Evolutionary conservation across 2,797 vertebrate species (phyloP).

Genomic region (Acanthopagrus latus): DNA sequence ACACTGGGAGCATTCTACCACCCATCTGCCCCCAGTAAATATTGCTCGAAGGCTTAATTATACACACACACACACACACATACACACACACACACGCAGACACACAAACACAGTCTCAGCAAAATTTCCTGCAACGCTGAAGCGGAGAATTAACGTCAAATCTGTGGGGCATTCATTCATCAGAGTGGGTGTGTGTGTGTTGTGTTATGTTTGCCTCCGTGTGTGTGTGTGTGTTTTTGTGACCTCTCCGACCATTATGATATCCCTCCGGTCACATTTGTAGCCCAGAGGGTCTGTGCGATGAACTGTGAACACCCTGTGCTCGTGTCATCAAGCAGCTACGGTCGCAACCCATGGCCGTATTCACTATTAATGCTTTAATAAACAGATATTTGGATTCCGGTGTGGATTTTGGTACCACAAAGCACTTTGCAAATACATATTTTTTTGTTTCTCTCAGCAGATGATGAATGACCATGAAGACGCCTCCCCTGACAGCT

Average conservation of each 20-base stretch:
- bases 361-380: constrained; percentile 43
- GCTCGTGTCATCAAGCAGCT: constrained; percentile 48
- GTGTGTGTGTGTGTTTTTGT: constrained; percentile 70
- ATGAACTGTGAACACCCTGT: constrained; percentile 70
- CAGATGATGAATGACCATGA: constrained; percentile 93
- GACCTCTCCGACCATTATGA: constrained; percentile 78
- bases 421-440: not conserved
- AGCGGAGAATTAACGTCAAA: constrained; percentile 81
- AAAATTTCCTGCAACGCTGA: constrained; percentile 83
- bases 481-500: constrained; percentile 90
- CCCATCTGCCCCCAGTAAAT: constrained; percentile 86
- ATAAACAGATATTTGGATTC: constrained; percentile 12
- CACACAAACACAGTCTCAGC: constrained; percentile 67
- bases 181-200: constrained; percentile 46
- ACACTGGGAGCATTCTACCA: constrained; percentile 86
- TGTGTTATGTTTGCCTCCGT: constrained; percentile 70
- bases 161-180: constrained; percentile 81
- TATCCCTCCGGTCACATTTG: constrained; percentile 71
- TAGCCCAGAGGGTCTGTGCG: constrained; percentile 68
- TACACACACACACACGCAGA: constrained; percentile 20
- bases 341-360: constrained; percentile 38
- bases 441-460: constrained; percentile 65
- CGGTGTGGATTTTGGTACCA: not conserved
- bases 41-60: constrained; percentile 88
- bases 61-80: constrained; percentile 67